A percentile compares a stretch with the other conserved stretches of the same genome.
phyloP scores from a whole-genome alignment of 2,797 vertebrate species.

The Falco cherrug region DNA sequence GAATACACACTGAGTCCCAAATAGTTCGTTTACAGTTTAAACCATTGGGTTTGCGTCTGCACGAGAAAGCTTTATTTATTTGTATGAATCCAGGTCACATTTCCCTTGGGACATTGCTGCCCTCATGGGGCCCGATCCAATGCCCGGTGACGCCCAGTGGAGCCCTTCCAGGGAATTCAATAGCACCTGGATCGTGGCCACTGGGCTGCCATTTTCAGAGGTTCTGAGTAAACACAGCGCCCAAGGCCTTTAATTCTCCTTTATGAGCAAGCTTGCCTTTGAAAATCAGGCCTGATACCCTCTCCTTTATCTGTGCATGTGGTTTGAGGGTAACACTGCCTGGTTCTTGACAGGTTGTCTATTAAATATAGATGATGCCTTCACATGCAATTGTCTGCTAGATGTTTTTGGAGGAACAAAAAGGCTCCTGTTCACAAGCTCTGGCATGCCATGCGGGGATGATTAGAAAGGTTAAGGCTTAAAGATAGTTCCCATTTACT shows the following conservation, averaged over 20 bases:
- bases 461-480: neutral
- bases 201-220: neutral
- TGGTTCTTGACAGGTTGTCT: neutral
- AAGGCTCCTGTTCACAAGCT: slow-evolving; percentile 1
- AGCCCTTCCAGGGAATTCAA: neutral
- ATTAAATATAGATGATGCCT: neutral
- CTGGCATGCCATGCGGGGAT: neutral
- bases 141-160: rapidly evolving
- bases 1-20: slow-evolving; percentile 18
- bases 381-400: neutral
- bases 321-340: neutral
- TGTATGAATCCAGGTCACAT: neutral
- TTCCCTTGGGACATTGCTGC: neutral
- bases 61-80: neutral
- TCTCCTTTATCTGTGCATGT: neutral
- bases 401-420: neutral
- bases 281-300: neutral
- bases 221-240: neutral
- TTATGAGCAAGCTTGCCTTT: neutral
- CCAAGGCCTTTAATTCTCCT: neutral
- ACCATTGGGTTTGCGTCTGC: neutral
- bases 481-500: neutral
- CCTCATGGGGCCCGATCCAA: neutral
- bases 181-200: neutral
- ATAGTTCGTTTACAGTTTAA: neutral